Percentiles rank a stretch among this genome's conserved stretches.
Conservation (phyloP, 1,140 invertebrate genomes). For the Drosophila navojoa region DNA sequence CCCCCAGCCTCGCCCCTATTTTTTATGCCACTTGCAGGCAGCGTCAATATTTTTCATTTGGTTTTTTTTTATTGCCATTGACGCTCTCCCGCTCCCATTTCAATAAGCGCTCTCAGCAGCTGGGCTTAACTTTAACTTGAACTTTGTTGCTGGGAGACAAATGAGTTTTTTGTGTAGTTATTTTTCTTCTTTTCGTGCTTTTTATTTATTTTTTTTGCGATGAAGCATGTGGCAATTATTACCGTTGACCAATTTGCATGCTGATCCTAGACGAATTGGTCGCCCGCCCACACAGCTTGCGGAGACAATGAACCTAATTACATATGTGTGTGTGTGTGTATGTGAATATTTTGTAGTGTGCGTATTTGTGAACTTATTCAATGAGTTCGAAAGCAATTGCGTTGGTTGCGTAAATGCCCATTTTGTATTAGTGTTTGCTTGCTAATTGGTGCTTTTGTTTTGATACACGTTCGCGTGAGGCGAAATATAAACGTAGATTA, state of each 20-base stretch:
- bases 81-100: slow-evolving; percentile 5
- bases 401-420: slow-evolving; percentile 41
- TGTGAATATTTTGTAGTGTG: neutral
- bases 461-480: slow-evolving; percentile 60
- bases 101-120: neutral
- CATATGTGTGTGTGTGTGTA: neutral
- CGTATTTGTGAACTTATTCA: slow-evolving; percentile 50
- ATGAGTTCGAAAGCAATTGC: slow-evolving; percentile 24
- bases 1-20: slow-evolving; percentile 33
- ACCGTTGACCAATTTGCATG: neutral
- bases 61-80: slow-evolving; percentile 24
- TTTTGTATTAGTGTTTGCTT: slow-evolving; percentile 39
- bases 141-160: slow-evolving; percentile 38
- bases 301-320: slow-evolving; percentile 6
- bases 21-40: slow-evolving; percentile 36
- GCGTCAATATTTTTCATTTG: slow-evolving; percentile 36
- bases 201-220: too few relatives aligned
- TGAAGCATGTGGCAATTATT: slow-evolving; percentile 12
- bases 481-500: slow-evolving; percentile 24
- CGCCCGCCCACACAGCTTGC: neutral
- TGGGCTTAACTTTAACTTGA: slow-evolving; percentile 7
- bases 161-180: neutral
- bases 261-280: neutral
- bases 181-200: slow-evolving; percentile 18
- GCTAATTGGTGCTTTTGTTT: slow-evolving; percentile 76